Percentiles rank a stretch among this genome's conserved stretches.
Conservation (phyloP, 2,113 vertebrate species). For the Solea solea region DNA sequence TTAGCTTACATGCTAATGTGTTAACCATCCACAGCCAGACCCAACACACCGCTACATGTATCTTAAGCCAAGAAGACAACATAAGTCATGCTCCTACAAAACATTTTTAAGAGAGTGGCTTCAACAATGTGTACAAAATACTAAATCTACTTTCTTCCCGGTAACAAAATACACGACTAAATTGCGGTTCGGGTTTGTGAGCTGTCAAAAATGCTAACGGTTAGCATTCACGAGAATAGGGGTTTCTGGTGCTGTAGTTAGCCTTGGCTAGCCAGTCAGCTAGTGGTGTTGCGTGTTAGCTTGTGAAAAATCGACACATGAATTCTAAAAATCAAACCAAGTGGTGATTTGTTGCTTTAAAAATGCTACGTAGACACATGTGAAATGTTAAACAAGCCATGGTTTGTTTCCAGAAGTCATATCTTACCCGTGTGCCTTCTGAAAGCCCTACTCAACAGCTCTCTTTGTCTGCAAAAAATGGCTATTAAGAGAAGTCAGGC, state of each 20-base stretch:
- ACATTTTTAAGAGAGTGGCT: no score
- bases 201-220: constrained; percentile 66
- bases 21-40: constrained; percentile 33
- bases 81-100: not conserved
- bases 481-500: constrained; percentile 79
- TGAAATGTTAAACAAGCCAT: not conserved
- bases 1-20: constrained; percentile 61
- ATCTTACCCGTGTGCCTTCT: constrained; percentile 73
- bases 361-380: not conserved
- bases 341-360: not conserved
- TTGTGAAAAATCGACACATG: constrained; percentile 37
- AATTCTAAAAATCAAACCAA: constrained; percentile 12
- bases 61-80: not conserved
- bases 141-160: no score
- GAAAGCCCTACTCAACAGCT: constrained; percentile 74
- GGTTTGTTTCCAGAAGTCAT: constrained; percentile 10
- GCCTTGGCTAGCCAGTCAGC: constrained; percentile 55
- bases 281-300: constrained; percentile 59
- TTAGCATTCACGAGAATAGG: constrained; percentile 50
- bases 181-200: not conserved
- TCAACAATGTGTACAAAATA: not conserved
- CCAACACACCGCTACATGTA: constrained; percentile 11
- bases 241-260: constrained; percentile 41
- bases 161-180: not conserved
- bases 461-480: constrained; percentile 85